A percentile compares a stretch with the other conserved stretches of the same genome.
These are phyloP conservation scores for Peromyscus aztecus DNA, from an alignment of 2,797 vertebrate species.

Conservation along the genomic window DNA sequence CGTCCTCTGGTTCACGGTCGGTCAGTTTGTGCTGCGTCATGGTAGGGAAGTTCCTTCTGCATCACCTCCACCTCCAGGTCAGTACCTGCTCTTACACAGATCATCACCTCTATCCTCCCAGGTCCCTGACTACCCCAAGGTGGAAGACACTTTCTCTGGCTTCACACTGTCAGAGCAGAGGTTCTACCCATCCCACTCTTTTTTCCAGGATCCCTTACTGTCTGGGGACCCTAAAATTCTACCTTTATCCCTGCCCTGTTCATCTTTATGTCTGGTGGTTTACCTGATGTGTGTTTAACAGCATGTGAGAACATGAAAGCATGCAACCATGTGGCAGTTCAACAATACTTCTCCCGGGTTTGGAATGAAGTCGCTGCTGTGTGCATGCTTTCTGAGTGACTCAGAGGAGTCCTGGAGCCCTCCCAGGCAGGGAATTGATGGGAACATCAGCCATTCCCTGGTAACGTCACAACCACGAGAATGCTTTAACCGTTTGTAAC, in stretches of 20 bases:
- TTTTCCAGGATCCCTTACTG: not conserved
- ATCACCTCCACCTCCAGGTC: not conserved
- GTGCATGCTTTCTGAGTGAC: slow-evolving; percentile 10
- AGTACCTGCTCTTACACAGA: no score
- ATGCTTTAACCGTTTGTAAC: slow-evolving; percentile 43
- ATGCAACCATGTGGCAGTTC: not conserved
- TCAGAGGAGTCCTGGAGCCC: slow-evolving; percentile 27
- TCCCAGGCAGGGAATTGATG: slow-evolving; percentile 47
- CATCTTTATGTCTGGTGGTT: not conserved
- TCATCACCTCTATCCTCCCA: not conserved
- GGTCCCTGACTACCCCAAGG: not conserved
- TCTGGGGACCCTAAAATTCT: not conserved
- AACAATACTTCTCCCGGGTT: not conserved
- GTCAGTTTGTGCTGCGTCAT: not conserved
- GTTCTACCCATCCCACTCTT: no score
- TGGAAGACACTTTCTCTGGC: not conserved
- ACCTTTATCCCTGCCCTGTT: not conserved
- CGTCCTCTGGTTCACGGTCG: not conserved
- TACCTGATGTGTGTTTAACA: not conserved
- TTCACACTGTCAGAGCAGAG: not conserved
- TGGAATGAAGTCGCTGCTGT: slow-evolving; percentile 38
- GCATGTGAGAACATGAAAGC: not conserved
- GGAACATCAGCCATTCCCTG: not conserved
- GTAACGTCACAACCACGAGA: not conserved
- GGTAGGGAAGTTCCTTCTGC: not conserved